These are phyloP conservation scores for Trididemnum nubilum DNA, from an alignment of 23 tunicate species.

Conservation along the genomic window DNA sequence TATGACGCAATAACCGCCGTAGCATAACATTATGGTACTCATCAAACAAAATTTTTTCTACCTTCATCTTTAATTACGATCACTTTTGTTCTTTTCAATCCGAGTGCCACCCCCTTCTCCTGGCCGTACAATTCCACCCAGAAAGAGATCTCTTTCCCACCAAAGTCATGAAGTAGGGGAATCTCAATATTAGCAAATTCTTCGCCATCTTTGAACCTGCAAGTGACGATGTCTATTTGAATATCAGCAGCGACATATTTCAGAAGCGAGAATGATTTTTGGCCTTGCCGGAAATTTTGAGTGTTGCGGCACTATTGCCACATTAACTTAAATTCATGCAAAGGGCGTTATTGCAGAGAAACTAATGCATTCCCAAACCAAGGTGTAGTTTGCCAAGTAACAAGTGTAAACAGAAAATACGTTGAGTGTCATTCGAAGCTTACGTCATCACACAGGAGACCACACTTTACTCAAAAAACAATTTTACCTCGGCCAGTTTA, in stretches of 20 bases:
- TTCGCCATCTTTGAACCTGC: constrained; percentile 82
- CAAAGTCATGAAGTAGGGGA: constrained; percentile 76
- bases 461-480: no score
- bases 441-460: no score
- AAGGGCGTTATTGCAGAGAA: neutral
- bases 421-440: no score
- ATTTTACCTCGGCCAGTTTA: no score
- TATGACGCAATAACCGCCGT: no score
- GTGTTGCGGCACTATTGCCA: neutral
- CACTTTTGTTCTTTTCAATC: constrained; percentile 90
- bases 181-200: constrained; percentile 94
- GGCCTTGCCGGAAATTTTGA: neutral
- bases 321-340: no score
- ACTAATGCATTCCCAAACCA: no score
- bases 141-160: constrained; percentile 76
- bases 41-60: no score
- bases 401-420: no score
- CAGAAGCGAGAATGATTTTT: neutral
- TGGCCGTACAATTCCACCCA: constrained; percentile 93
- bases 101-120: constrained; percentile 88
- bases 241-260: neutral
- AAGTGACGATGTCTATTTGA: no score
- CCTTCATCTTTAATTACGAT: constrained; percentile 99
- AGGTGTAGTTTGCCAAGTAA: no score
- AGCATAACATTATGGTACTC: no score